Conservation (phyloP, 1,140 invertebrate species). For the Pissodes strobi region DNA sequence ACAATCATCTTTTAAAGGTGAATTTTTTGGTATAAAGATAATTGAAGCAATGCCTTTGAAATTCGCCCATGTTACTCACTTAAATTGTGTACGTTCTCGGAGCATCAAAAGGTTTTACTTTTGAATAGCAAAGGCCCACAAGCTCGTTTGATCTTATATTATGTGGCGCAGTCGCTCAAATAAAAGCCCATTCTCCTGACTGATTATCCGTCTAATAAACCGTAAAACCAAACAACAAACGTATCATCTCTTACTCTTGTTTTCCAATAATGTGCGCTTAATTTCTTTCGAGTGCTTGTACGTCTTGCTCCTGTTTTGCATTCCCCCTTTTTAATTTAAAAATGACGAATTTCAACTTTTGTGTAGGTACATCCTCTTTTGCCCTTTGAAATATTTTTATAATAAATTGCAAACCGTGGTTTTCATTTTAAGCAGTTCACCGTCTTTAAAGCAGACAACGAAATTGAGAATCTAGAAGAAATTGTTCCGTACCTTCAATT, state of each 20-base stretch:
- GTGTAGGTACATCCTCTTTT: too few relatives aligned
- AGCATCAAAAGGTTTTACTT: conserved; percentile 37
- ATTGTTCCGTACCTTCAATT: too few relatives aligned
- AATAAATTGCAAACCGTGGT: too few relatives aligned
- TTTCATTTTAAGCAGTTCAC: too few relatives aligned
- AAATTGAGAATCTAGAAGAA: too few relatives aligned
- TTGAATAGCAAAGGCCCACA: conserved; percentile 32
- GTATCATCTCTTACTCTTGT: conserved; percentile 38
- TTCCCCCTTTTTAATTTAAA: conserved; percentile 34
- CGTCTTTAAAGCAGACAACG: too few relatives aligned
- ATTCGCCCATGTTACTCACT: conserved; percentile 27
- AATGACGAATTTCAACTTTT: conserved; percentile 30
- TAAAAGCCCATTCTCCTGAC: conserved; percentile 35
- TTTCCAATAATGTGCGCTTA: conserved; percentile 38
- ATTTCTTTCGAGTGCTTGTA: conserved; percentile 37
- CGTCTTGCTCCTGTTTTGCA: conserved; percentile 8
- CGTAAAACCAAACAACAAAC: conserved; percentile 40
- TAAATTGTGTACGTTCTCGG: conserved; percentile 18
- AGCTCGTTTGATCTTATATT: conserved; percentile 40
- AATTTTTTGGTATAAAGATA: conserved; percentile 13
- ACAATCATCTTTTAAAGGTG: background rate
- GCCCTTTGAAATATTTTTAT: too few relatives aligned
- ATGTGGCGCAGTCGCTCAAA: conserved; percentile 35
- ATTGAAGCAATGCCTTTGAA: conserved; percentile 25
- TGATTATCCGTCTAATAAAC: conserved; percentile 38